Percentiles rank a stretch among this genome's conserved stretches.
phyloP scores from a whole-genome alignment of 1,140 invertebrate species.

The Caerostris darwini region DNA sequence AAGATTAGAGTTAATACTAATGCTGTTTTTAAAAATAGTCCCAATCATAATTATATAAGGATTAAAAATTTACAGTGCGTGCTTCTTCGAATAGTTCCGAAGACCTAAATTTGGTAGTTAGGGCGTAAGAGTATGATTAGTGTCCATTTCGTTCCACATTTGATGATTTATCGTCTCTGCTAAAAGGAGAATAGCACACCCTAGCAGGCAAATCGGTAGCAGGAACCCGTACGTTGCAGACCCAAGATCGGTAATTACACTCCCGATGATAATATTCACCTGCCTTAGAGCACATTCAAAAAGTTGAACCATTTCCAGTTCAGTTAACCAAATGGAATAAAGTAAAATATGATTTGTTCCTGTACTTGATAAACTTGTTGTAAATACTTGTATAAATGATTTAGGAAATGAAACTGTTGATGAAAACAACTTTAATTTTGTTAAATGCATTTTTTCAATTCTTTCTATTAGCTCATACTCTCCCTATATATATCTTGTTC shows the following conservation, averaged over 20 bases:
- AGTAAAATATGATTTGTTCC: background rate
- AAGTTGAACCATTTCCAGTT: background rate
- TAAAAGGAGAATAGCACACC: background rate
- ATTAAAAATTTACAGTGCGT: background rate
- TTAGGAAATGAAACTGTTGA: background rate
- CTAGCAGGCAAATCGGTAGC: background rate
- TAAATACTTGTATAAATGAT: background rate
- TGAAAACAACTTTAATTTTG: no score
- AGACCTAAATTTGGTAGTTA: background rate
- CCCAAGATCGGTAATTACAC: background rate
- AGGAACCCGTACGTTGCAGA: background rate
- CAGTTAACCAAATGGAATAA: background rate
- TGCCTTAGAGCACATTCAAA: background rate
- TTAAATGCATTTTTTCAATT: no score
- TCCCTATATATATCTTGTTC: no score
- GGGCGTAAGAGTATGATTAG: background rate
- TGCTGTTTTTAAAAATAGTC: no score
- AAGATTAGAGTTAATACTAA: no score
- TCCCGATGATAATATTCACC: background rate
- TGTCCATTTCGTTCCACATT: background rate
- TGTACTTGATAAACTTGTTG: background rate
- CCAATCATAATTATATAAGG: background rate
- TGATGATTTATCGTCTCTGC: background rate
- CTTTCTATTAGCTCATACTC: no score
- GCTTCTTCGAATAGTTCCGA: background rate